Evolutionary conservation across 2,797 vertebrate genomes (phyloP).

Genomic region (Sparus aurata): DNA sequence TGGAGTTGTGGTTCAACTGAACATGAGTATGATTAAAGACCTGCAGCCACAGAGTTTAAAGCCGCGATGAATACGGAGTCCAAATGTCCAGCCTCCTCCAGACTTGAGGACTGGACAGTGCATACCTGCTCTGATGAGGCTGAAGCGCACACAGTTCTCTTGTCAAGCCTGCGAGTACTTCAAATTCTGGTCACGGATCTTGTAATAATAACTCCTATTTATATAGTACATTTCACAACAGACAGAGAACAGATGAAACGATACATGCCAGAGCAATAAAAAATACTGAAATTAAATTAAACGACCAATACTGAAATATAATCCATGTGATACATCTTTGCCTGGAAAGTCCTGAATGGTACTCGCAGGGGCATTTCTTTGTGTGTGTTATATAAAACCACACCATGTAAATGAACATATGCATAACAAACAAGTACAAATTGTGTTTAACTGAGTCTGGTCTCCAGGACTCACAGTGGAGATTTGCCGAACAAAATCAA

Average conservation of each 20-base stretch:
- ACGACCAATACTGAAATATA: too few relatives aligned
- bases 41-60: constrained; percentile 36
- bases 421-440: neutral
- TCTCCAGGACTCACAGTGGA: neutral
- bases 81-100: constrained; percentile 5
- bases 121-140: too few relatives aligned
- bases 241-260: neutral
- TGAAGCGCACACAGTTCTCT: neutral
- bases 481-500: neutral
- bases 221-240: neutral
- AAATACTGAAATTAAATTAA: too few relatives aligned
- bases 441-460: neutral
- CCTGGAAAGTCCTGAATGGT: too few relatives aligned
- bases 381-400: neutral
- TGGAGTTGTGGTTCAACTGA: constrained; percentile 35
- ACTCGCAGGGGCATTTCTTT: too few relatives aligned
- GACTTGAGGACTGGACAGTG: neutral
- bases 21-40: constrained; percentile 39
- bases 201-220: neutral
- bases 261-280: neutral
- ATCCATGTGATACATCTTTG: too few relatives aligned
- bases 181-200: neutral
- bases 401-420: neutral
- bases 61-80: neutral
- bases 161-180: neutral